Evolutionary conservation across 2,113 vertebrate genomes (phyloP).

Genomic region (Pluvialis apricaria): DNA sequence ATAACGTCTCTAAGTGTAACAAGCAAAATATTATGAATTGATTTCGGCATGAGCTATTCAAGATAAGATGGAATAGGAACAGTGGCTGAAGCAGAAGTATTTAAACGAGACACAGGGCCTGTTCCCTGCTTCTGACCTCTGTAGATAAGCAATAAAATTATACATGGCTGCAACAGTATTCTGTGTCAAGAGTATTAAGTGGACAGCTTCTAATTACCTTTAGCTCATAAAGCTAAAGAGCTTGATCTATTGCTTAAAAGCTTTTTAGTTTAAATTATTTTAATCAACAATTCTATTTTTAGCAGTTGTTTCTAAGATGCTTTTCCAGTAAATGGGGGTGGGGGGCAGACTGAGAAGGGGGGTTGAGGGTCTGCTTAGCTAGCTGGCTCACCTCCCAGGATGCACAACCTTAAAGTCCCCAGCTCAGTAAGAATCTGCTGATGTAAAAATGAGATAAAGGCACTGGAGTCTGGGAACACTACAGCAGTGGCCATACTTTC

Average conservation of each 20-base stretch:
- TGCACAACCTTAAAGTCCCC: not conserved
- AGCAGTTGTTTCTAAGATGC: slow-evolving; percentile 3
- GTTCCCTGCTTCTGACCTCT: slow-evolving; percentile 54
- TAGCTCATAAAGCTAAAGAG: slow-evolving; percentile 46
- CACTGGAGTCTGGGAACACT: not conserved
- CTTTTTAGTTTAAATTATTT: slow-evolving; percentile 49
- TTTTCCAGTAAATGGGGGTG: slow-evolving; percentile 11
- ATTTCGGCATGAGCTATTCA: slow-evolving; percentile 51
- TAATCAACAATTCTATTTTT: slow-evolving; percentile 60
- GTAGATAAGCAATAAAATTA: slow-evolving; percentile 60
- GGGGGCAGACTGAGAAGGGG: not conserved
- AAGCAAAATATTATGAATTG: slow-evolving; percentile 64
- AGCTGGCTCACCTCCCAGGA: slow-evolving; percentile 9
- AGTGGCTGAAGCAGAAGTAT: slow-evolving; percentile 19
- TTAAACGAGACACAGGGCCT: slow-evolving; percentile 35
- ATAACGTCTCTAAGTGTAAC: slow-evolving; percentile 55
- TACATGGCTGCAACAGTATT: not conserved
- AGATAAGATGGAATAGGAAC: slow-evolving; percentile 58
- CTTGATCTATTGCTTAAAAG: slow-evolving; percentile 40
- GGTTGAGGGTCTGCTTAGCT: not conserved
- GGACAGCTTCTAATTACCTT: slow-evolving; percentile 61
- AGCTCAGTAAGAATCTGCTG: not conserved
- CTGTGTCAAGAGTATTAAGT: slow-evolving; percentile 38
- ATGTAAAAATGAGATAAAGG: not conserved
- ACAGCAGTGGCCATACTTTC: not conserved